Base-by-base conservation (phyloP, 2,113 vertebrate genomes). In the Sprattus sprattus region DNA sequence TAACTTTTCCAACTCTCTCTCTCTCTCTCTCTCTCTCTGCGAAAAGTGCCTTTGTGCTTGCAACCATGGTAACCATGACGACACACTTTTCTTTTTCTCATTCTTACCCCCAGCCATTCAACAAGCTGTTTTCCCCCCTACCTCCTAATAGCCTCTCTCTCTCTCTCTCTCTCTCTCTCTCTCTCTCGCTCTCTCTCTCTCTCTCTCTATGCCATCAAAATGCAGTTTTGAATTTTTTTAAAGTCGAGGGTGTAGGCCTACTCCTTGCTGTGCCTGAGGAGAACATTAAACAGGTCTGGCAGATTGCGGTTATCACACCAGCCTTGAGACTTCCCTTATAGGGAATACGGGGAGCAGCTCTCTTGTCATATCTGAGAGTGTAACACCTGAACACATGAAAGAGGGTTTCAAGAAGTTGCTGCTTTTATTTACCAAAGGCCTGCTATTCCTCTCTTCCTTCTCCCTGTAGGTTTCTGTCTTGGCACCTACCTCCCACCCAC, bases 301-400 rank as follows among this genome's bases (percentile, higher is more conserved):
- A 67, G 64, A 28, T 11, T 67, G 64, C 8, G n/a, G 64, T 67
- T 67, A 67, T 6, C 64, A 67, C 9, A 9, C 22, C n/a, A 3
- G 7, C 64, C n/a, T 25, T 67, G 64, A 28, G n/a, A 25, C 9
- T 67, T 8, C 64, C 64, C n/a, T 67, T 3, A 8, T 25, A 11
- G 64, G 64, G 64, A 67, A 25, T 67, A 67, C 2, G 64, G n/a
- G n/a, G 28, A 2, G 64, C n/a, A 67, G 64, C 64, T 25, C 64
- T 67, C 64, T 67, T 67, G 64, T 67, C 64, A 67, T 67, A 67
- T 25, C 64, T 67, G 25, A 67, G 64, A 25, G n/a, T 3, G 7
- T 25, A 67, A 67, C 64, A n/a, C 6, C n/a, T 11, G 64, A 67
- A 78, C 71, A 78, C 71, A 78, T 78, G 71, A 78, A 78, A 78